Percentiles rank a stretch among this genome's conserved stretches.
These are phyloP conservation scores for Mesoclemmys tuberculata DNA, from an alignment of 2,113 vertebrate species.

Conservation along the genomic window DNA sequence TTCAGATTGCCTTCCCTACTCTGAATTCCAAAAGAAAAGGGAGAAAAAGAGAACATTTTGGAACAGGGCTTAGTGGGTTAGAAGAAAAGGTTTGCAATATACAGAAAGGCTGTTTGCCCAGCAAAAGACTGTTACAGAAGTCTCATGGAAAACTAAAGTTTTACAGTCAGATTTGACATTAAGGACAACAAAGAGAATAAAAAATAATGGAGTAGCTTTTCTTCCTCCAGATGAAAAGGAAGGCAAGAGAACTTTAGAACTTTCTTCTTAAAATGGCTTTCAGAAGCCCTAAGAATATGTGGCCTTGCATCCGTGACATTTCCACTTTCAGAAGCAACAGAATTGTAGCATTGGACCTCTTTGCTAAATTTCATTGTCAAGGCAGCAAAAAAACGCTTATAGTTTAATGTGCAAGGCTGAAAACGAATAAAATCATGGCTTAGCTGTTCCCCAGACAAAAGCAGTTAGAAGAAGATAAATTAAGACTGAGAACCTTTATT, in stretches of 20 bases:
- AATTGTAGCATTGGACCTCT: background rate
- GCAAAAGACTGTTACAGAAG: constrained; percentile 11
- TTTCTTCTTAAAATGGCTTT: background rate
- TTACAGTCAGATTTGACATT: background rate
- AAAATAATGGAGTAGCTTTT: background rate
- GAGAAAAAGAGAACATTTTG: background rate
- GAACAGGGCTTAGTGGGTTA: constrained; percentile 27
- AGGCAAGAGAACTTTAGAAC: background rate
- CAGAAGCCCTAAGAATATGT: background rate
- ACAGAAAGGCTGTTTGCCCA: constrained; percentile 1
- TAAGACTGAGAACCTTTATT: background rate
- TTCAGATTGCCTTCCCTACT: background rate
- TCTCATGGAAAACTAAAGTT: background rate
- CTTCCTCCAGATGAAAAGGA: background rate
- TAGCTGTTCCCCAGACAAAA: background rate
- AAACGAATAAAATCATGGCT: background rate
- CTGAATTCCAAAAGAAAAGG: constrained; percentile 31
- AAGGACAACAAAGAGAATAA: background rate
- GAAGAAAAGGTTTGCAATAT: constrained; percentile 18
- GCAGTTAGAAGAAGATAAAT: background rate
- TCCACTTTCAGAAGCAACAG: background rate
- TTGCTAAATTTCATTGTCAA: background rate
- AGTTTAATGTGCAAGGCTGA: background rate
- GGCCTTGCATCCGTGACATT: background rate
- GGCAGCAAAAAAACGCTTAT: background rate